Conservation (phyloP, 2,113 vertebrate species). For the Monarcha castaneiventris region DNA sequence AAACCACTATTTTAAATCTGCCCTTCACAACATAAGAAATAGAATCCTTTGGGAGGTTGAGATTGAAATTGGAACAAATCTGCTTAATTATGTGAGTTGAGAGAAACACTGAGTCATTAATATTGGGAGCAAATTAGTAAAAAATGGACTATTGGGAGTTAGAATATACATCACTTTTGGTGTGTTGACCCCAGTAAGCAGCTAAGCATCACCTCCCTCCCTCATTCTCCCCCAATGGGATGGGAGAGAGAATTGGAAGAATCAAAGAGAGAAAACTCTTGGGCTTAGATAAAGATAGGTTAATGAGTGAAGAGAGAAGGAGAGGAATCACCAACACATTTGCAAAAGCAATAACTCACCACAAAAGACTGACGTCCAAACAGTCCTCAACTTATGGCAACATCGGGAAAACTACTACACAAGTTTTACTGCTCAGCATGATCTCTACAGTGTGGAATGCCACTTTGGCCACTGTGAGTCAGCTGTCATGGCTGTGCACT, state of each 20-base stretch:
- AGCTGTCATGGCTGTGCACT: neutral
- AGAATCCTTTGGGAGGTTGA: neutral
- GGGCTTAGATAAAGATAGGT: neutral
- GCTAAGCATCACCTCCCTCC: rapidly evolving
- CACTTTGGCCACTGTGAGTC: neutral
- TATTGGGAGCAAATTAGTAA: neutral
- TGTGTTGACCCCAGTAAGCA: neutral
- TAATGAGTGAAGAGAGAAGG: neutral
- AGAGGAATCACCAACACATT: neutral
- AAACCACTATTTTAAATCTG: neutral
- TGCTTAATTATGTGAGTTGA: neutral
- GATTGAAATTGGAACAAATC: neutral
- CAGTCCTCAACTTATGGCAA: neutral
- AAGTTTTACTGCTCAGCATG: neutral
- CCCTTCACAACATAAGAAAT: neutral
- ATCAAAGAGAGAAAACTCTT: neutral
- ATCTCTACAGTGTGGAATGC: neutral
- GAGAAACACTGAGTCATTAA: neutral
- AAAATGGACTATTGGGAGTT: neutral
- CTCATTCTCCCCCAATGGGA: rapidly evolving
- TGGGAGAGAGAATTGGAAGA: neutral
- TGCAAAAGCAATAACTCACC: neutral
- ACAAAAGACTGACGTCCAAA: rapidly evolving
- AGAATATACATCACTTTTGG: neutral
- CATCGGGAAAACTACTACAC: neutral